Conservation (phyloP, 2,113 vertebrate genomes). For the Calidris pygmaea region DNA sequence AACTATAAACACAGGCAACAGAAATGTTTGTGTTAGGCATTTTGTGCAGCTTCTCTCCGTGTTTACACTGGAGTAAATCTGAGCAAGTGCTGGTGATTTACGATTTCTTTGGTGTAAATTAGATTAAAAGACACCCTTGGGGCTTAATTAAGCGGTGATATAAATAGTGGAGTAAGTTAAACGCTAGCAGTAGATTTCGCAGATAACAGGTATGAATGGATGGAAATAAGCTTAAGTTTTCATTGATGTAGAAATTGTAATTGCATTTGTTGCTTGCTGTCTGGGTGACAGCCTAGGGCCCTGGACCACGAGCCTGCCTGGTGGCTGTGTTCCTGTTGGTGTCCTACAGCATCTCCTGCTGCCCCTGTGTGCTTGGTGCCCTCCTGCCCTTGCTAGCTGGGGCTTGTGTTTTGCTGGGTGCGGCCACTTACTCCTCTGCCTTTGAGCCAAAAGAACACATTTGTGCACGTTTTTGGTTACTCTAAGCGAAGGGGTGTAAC, state of each 20-base stretch:
- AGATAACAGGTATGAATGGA: not conserved
- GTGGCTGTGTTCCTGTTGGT: fast-evolving
- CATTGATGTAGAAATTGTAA: not conserved
- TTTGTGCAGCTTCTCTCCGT: not conserved
- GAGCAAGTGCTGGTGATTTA: not conserved
- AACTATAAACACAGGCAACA: not conserved
- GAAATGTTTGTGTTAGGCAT: not conserved
- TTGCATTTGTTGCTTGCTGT: not conserved
- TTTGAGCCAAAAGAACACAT: not conserved
- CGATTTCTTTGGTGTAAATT: conserved; percentile 30
- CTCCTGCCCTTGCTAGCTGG: not conserved
- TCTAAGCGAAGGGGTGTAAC: not conserved
- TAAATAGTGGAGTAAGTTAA: conserved; percentile 12
- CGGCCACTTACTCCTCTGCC: not conserved
- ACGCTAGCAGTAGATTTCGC: not conserved
- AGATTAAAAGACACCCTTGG: conserved; percentile 36
- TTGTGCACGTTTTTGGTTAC: not conserved
- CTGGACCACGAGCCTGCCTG: fast-evolving
- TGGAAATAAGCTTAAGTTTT: not conserved
- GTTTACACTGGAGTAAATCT: conserved; percentile 27
- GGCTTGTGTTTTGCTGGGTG: not conserved
- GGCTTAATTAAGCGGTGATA: conserved; percentile 34
- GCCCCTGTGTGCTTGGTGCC: fast-evolving
- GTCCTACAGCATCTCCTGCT: not conserved
- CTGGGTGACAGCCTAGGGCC: not conserved